A percentile compares a stretch with the other conserved stretches of the same genome.
phyloP scores from a whole-genome alignment of 2,797 vertebrate genomes.

The Myotis pilosus region DNA sequence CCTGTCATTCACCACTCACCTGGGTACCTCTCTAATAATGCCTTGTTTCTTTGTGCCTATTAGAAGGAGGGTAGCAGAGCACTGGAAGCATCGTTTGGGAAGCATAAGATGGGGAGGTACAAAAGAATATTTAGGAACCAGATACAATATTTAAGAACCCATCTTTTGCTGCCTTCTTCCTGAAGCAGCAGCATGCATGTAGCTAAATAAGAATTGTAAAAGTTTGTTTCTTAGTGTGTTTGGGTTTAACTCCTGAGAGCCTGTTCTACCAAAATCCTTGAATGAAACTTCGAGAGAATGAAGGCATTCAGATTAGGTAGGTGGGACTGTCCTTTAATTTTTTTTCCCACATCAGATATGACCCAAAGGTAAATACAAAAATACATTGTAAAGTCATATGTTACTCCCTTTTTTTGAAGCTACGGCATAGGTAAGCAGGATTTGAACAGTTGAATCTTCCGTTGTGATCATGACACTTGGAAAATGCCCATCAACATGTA shows the following conservation, averaged over 20 bases:
- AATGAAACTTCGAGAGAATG: not conserved
- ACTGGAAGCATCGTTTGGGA: not conserved
- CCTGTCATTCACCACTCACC: not conserved
- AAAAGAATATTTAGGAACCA: not conserved
- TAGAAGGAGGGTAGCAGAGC: not conserved
- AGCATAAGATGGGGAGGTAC: not conserved
- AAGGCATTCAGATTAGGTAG: not conserved
- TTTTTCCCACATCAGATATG: not conserved
- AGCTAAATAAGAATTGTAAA: not conserved
- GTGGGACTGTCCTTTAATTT: not conserved
- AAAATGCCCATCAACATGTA: not conserved
- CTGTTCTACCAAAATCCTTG: not conserved
- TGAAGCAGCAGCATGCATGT: not conserved
- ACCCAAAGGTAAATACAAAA: not conserved
- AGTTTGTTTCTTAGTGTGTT: not conserved
- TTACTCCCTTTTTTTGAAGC: not conserved
- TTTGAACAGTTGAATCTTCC: not conserved
- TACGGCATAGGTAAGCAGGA: not conserved
- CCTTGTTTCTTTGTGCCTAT: slow-evolving; percentile 2
- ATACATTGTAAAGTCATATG: not conserved
- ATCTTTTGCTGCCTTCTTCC: not conserved
- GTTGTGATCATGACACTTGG: not conserved
- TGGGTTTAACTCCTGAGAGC: not conserved
- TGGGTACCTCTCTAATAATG: not conserved
- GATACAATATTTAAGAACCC: not conserved